These are phyloP conservation scores for Pyrgus malvae DNA, from an alignment of 2,888 invertebrate species.

Conservation along the genomic window DNA sequence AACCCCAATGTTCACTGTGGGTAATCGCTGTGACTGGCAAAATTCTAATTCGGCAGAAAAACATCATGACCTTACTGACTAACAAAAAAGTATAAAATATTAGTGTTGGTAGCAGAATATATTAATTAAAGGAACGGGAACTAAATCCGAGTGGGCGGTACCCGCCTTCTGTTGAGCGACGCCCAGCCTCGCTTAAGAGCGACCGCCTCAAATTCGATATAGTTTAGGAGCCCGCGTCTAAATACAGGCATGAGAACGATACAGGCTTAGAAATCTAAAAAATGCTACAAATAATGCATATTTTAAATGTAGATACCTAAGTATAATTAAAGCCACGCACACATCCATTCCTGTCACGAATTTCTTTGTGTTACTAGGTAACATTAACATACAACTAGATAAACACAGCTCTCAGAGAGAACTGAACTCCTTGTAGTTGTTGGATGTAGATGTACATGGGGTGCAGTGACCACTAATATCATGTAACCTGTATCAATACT, in stretches of 20 bases:
- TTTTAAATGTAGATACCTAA: too few relatives aligned
- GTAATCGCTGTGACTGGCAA: too few relatives aligned
- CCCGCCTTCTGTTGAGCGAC: slow-evolving; percentile 68
- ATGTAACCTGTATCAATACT: too few relatives aligned
- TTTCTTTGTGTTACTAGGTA: too few relatives aligned
- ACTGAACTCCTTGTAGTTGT: too few relatives aligned
- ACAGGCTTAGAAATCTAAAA: background rate
- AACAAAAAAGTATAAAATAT: background rate
- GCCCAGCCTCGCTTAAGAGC: slow-evolving; percentile 70
- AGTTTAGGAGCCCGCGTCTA: slow-evolving; percentile 7
- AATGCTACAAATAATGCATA: background rate
- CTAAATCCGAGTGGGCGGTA: slow-evolving; percentile 52
- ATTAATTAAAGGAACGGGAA: slow-evolving; percentile 42
- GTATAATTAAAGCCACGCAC: too few relatives aligned
- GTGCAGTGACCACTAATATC: too few relatives aligned
- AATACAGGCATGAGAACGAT: background rate
- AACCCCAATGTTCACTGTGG: too few relatives aligned
- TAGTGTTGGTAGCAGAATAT: slow-evolving; percentile 33
- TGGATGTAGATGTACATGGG: too few relatives aligned
- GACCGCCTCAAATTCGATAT: slow-evolving; percentile 54
- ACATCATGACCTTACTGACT: background rate
- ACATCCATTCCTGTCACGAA: too few relatives aligned
- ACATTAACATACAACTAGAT: too few relatives aligned
- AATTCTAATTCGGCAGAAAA: background rate
- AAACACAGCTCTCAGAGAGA: background rate